Percentiles rank a stretch among this genome's conserved stretches.
phyloP scores from a whole-genome alignment of 2,113 vertebrate genomes.

The Delphinus delphis region DNA sequence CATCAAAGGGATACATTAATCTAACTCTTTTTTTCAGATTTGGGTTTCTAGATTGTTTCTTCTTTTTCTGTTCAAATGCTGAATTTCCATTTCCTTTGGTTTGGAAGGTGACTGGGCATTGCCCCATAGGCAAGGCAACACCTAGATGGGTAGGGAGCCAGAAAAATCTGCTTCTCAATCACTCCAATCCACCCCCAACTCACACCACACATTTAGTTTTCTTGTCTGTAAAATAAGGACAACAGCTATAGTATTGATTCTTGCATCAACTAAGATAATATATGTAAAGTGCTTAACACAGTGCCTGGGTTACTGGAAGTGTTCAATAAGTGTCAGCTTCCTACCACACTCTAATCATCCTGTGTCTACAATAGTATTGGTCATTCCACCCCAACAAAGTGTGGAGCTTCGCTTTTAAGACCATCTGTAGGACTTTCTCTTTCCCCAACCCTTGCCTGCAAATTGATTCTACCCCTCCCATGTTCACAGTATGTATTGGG shows the following conservation, averaged over 20 bases:
- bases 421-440: neutral
- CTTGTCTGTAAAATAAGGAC: neutral
- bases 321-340: neutral
- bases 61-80: neutral
- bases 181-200: neutral
- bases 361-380: neutral
- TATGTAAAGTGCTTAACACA: neutral
- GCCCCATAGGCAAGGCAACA: too few relatives aligned
- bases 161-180: neutral
- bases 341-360: neutral
- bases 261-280: neutral
- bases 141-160: neutral
- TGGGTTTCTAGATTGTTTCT: neutral
- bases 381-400: neutral
- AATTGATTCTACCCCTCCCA: neutral
- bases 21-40: too few relatives aligned
- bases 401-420: neutral
- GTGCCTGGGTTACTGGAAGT: neutral
- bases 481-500: neutral
- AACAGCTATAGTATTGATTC: neutral
- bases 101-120: neutral
- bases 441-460: neutral
- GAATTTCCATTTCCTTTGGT: neutral
- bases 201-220: neutral
- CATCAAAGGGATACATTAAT: too few relatives aligned